phyloP scores from a whole-genome alignment of 2,888 invertebrate species.

The Enchytraeus crypticus region DNA sequence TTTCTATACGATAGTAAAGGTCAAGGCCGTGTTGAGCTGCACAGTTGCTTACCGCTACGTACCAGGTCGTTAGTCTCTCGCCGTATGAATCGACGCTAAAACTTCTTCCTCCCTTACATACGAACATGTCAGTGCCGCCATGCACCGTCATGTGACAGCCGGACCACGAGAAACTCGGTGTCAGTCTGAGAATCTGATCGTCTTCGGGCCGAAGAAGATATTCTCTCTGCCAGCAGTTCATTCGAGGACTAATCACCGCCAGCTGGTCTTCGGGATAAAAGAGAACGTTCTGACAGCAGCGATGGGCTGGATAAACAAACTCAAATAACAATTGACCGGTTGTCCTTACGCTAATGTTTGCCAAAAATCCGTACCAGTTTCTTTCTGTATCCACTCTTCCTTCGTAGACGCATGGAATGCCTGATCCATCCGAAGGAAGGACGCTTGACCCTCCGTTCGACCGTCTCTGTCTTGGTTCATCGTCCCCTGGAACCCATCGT shows the following conservation, averaged over 20 bases:
- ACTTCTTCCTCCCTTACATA: conserved; percentile 24
- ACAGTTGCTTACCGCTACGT: conserved; percentile 26
- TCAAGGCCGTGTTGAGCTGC: conserved; percentile 21
- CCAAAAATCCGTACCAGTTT: conserved; percentile 27
- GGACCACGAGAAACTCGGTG: conserved; percentile 25
- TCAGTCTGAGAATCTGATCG: conserved; percentile 25
- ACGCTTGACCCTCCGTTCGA: not conserved
- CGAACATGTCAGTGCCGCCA: conserved; percentile 17
- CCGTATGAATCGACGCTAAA: conserved; percentile 17
- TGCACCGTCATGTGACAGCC: conserved; percentile 21
- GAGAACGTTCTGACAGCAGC: conserved; percentile 26
- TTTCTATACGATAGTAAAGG: conserved; percentile 20
- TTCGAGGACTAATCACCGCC: conserved; percentile 17
- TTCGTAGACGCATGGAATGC: conserved; percentile 23
- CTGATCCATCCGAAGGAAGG: not conserved
- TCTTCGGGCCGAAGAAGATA: conserved; percentile 20
- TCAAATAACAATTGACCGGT: conserved; percentile 22
- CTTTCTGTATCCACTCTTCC: conserved; percentile 20
- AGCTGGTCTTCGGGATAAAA: conserved; percentile 26
- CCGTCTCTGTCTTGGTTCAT: too few relatives aligned
- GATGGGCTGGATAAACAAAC: conserved; percentile 24
- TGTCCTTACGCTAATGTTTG: conserved; percentile 20
- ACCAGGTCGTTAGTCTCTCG: conserved; percentile 20
- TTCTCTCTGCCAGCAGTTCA: conserved; percentile 28
- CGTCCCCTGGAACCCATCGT: too few relatives aligned